These are phyloP conservation scores for Fringilla coelebs DNA, from an alignment of 2,797 vertebrate genomes.

Conservation along the genomic window DNA sequence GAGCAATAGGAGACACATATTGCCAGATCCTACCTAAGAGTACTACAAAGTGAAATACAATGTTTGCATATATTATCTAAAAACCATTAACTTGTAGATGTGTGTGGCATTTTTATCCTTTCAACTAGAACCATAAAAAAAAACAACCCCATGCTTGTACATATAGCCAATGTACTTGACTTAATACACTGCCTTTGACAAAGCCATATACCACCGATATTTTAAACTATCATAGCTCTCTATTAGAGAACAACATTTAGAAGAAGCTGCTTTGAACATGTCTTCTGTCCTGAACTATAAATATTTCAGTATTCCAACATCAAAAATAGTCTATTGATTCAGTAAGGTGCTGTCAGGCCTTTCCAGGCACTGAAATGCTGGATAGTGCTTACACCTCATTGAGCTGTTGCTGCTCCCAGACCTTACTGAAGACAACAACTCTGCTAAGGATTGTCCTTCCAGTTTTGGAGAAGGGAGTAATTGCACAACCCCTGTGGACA, in stretches of 20 bases:
- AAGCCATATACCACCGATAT: not conserved
- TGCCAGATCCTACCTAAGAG: not conserved
- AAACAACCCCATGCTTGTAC: not conserved
- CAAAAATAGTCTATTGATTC: not conserved
- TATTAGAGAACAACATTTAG: not conserved
- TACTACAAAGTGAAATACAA: not conserved
- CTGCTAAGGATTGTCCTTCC: not conserved
- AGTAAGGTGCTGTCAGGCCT: not conserved
- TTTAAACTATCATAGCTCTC: not conserved
- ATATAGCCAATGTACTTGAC: not conserved
- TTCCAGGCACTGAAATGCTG: not conserved
- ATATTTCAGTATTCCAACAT: not conserved
- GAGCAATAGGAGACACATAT: not conserved
- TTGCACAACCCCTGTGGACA: not conserved
- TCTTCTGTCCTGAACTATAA: not conserved
- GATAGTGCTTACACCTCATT: not conserved
- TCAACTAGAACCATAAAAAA: not conserved
- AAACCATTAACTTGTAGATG: not conserved
- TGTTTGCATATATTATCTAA: not conserved
- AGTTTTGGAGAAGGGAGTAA: not conserved
- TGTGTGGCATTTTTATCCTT: not conserved
- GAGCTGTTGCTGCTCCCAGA: not conserved
- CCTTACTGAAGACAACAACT: not conserved
- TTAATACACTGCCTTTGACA: not conserved
- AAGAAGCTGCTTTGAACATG: not conserved